Evolutionary conservation across 2,797 vertebrate species (phyloP), one percentile per base, ranked within the genome.

Genomic region (Chrosomus eos): DNA sequence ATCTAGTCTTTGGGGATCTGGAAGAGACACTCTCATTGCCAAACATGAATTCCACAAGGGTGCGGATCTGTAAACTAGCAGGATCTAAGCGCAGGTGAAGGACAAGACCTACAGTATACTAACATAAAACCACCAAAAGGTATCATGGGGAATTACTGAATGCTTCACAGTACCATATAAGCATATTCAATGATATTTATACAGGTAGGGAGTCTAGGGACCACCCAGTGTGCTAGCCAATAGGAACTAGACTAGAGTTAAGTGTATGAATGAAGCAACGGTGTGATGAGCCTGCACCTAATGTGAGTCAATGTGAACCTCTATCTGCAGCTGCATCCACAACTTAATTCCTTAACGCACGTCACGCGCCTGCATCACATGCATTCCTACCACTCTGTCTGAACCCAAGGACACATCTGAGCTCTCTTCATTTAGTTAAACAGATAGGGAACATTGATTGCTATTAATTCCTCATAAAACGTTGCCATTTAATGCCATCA

Each of bases 331-430:
- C 83, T 81, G 85, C 82, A 88, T 88, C 88, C 78, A 89, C 93
- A 95, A 94, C 89, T 93, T 86, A 92, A 91, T 95, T 94, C 84
- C 90, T 85, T 93, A 94, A 94, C 90, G 88, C 92, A 87, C 87
- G 87, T 93, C 94, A 95, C 92, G 91, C 92, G 93, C 80, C 87
- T 55, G 80, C 10, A 89, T 95, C 93, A 93, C 93, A 94, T 94
- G 94, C 85, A 89, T 87, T 82, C 51, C 13, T 19, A 90, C 86
- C 87, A 92, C 90, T 92, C 88, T 87, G 84, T 92, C 88, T 87
- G 84, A 88, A 83, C 43, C 10, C 53, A 53, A 75, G 33, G 28
- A 81, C 33, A 73, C 62, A 58, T 72, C 67, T 21, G 40, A 60
- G 40, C 38, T 40, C n/a, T 71, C 38, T 64, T 72, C 38, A n/a